Base-by-base conservation (phyloP, 1,140 invertebrate species). In the Prorops nasuta region DNA sequence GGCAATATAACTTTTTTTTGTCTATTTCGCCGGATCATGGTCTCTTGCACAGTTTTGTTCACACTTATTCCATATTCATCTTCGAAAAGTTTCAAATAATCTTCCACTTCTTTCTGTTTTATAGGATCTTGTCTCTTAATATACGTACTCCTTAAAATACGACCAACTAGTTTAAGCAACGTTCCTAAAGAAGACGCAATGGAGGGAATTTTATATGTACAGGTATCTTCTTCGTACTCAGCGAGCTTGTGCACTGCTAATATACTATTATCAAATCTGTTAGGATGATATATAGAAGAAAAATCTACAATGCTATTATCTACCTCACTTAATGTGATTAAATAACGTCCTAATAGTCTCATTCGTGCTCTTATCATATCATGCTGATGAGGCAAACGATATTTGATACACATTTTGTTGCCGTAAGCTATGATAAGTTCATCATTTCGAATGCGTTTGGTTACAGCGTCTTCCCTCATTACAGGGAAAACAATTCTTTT, bases 281-380 rank as follows among this genome's bases (percentile, higher is more conserved):
- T 49, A 9, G 58, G 50, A 12, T 53, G 22, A 28, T 41, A 56
- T 21, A 56, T 14, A 12, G 35, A 22, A 4, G 47, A 19, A 19
- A 56, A 49, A 35, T 56, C 44, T 2, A 24, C 49, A 16, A 56
- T 56, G 6, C 35, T 22, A 16, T 31, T 3, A 20, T 59, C 39
- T 8, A 31, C 24, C 18, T 41, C 44, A 56, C 62, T 19, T 53
- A 82, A 80, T 51, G 60, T 79, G 0, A 12, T 18, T 3, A 56
- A 40, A 39, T 56, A 51, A 45, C 44, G 21, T 2, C 58, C 51
- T 1, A 49, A 14, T 32, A 43, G 34, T 32, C 53, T 14, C 8
- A 60, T 19, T 17, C 46, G 38, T 12, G 37, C 9, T 24, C 49
- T 18, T 16, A 59, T 59, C 44, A 50, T 43, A 10, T 49, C 39